Base-by-base conservation (phyloP, 2,113 vertebrate species). In the Neogobius melanostomus region DNA sequence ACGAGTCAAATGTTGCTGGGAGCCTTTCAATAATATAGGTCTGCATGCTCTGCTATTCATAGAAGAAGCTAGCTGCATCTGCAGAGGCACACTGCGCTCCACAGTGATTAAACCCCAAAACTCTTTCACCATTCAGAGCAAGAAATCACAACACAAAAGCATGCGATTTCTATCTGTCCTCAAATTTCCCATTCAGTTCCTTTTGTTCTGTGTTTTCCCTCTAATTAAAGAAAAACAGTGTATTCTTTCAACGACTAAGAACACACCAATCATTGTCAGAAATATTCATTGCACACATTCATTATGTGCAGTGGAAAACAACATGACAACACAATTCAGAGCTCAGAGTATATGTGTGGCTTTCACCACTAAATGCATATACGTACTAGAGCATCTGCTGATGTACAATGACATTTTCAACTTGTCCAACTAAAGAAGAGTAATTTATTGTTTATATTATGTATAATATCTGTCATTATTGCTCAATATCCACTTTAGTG, bases 91-190 rank as follows among this genome's bases (percentile, higher is more conserved):
- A 62, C 89, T 85, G 72, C 63, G 81, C 82, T 68, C 78, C 86
- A 85, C 84, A 68, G 84, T 91, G 89, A 92, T 92, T 92, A 90
- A 90, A 93, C 87, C 56, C 82, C 79, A 87, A 83, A 89, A 91
- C 84, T 89, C 79, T 81, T 85, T 85, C 85, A 79, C 88, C 81
- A 87, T 88, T 83, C 82, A 89, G 68, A 61, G 68, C 72, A 64
- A 88, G 85, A 89, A 92, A 90, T 92, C 82, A 71, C 50, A n/a
- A 80, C 82, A 91, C 86, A 91, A 91, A 93, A 87, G 86, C 75
- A 71, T 67, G 68, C 80, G 85, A 92, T 92, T 90, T 71, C 82
- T 87, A 90, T 91, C 90, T 66, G 75, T 78, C 80, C 57, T 68
- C 10, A 71, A 77, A 84, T 77, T 82, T 89, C 74, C 69, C 74